phyloP scores from a whole-genome alignment of 2,888 invertebrate genomes.

The Tipula confusa region DNA sequence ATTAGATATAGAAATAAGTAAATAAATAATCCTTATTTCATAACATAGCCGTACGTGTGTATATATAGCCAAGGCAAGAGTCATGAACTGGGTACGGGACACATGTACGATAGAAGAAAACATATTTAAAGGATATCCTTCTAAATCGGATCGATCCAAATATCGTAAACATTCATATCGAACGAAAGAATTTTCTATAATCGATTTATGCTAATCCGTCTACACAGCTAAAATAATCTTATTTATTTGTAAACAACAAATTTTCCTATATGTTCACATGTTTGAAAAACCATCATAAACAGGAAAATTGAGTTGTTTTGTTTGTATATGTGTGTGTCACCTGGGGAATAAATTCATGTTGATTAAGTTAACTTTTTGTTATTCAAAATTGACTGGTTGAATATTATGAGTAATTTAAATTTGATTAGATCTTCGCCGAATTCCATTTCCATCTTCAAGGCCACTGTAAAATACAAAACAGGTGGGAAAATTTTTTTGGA shows the following conservation, averaged over 20 bases:
- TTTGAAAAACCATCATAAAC: no score
- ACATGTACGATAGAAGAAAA: neutral
- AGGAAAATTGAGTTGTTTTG: no score
- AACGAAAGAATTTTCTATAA: neutral
- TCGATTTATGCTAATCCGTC: slow-evolving; percentile 20
- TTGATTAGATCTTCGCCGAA: no score
- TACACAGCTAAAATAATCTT: neutral
- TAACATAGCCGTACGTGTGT: neutral
- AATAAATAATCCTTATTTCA: slow-evolving; percentile 16
- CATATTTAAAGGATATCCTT: neutral
- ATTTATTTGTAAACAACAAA: slow-evolving; percentile 20
- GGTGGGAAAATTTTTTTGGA: no score
- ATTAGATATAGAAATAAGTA: neutral
- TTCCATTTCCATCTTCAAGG: no score
- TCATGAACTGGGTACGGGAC: neutral
- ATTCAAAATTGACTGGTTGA: no score
- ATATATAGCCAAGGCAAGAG: neutral
- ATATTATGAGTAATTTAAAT: no score
- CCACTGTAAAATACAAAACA: no score
- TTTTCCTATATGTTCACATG: neutral
- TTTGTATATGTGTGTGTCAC: no score
- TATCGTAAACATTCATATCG: neutral
- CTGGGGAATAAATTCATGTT: no score
- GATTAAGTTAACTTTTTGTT: no score
- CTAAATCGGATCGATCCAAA: neutral